Conservation (phyloP, 2,797 vertebrate species). For the Aplochiton taeniatus region DNA sequence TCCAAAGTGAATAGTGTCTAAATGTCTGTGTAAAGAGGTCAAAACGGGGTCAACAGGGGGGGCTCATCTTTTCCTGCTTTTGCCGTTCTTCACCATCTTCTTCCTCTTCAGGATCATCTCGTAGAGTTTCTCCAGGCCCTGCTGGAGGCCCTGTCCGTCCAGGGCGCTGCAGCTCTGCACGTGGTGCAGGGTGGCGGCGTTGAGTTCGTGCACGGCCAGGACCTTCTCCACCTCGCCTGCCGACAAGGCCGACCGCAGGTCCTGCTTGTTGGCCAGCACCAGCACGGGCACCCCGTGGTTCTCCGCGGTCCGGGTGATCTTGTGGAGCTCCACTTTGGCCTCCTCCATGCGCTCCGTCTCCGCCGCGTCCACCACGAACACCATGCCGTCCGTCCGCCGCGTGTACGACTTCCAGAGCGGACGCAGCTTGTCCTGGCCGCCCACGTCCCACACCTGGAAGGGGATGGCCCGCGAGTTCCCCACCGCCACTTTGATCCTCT, state of each 20-base stretch:
- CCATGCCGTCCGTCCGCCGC: constrained; percentile 84
- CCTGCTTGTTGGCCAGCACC: constrained; percentile 89
- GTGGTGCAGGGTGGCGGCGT: constrained; percentile 76
- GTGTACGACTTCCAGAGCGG: constrained; percentile 92
- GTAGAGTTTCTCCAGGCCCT: constrained; percentile 85
- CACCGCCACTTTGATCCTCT: constrained; percentile 85
- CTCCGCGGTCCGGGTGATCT: constrained; percentile 84
- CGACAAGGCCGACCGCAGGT: constrained; percentile 75
- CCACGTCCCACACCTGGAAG: constrained; percentile 91
- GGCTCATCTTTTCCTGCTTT: constrained; percentile 80
- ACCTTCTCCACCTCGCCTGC: constrained; percentile 83
- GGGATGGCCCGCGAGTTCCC: constrained; percentile 77
- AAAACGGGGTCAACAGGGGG: constrained; percentile 13
- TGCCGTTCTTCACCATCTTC: constrained; percentile 79
- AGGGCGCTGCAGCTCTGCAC: constrained; percentile 88
- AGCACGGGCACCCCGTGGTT: constrained; percentile 88
- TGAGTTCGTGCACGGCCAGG: constrained; percentile 81
- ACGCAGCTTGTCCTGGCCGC: constrained; percentile 88
- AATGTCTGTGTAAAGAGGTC: constrained; percentile 31
- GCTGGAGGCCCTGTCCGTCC: constrained; percentile 84
- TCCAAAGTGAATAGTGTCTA: constrained; percentile 37
- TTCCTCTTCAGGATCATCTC: constrained; percentile 90
- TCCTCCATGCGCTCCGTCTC: constrained; percentile 88
- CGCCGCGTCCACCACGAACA: constrained; percentile 87
- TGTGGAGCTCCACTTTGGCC: constrained; percentile 86